Base-by-base conservation (phyloP, 2,888 invertebrate genomes). In the Sarcophaga rosellei region DNA sequence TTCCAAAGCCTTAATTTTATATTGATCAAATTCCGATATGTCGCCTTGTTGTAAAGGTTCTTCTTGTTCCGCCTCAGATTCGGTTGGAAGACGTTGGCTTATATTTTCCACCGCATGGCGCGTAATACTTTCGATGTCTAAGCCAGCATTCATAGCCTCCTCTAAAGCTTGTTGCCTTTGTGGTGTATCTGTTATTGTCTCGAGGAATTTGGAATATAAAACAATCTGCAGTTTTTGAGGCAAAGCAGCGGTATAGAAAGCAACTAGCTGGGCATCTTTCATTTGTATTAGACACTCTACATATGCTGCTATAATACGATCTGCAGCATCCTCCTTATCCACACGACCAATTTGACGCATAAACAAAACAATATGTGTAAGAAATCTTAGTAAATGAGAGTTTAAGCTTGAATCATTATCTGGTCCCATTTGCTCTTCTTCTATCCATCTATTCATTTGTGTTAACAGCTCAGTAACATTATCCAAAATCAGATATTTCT, bases 61-160 rank as follows among this genome's bases (percentile, higher is more conserved):
- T n/a, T 77, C 80, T n/a, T 68, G 57, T 1, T 83, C 69, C 63
- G 89, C 76, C 35, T 93, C 92, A 0, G 92, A 89, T 21, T 94
- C 93, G 0, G 66, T 23, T 1, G 86, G 76, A 45, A 89, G 44
- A 65, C 93, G 93, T 70, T 93, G 93, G 3, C 95, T 92, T 79
- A 97, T 96, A 90, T 95, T 96, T 91, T 97, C 97, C 0, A 98
- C 98, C 0, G 98, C 96, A 84, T 96, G 94, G 91, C 96, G 96
- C 0, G 98, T 97, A 81, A 98, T 97, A 23, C 95, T 95, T 83
- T 96, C 95, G n/a, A 98, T 95, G 93, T 98, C 96, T 62, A 99
- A 94, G 15, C 96, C 97, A 65, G 96, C 96, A 88, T 94, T 94
- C 76, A 95, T 94, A 0, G 96, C 97, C 88, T 95, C 97, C 90